A percentile compares a stretch with the other conserved stretches of the same genome.
Evolutionary conservation across 2,888 invertebrate species (phyloP).

Genomic region (Cylloceria caligata): DNA sequence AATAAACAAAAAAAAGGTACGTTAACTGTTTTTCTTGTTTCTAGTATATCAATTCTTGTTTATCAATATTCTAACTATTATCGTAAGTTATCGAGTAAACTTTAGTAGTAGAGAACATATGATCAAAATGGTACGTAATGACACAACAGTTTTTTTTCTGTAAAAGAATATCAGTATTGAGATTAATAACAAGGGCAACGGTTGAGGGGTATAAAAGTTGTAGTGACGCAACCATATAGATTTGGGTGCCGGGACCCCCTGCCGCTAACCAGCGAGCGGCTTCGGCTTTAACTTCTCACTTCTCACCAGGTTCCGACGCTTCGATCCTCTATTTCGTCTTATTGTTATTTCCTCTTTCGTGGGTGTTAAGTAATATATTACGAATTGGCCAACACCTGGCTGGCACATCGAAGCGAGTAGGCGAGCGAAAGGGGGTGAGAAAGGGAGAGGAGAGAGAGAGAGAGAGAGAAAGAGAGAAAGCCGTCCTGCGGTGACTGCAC

Average conservation of each 20-base stretch:
- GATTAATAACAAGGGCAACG: constrained; percentile 63
- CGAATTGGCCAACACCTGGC: constrained; percentile 78
- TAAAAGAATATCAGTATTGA: constrained; percentile 45
- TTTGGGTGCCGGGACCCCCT: constrained; percentile 68
- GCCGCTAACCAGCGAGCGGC: constrained; percentile 56
- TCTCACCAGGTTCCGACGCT: constrained; percentile 61
- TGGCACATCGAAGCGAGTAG: neutral
- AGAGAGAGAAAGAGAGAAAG: constrained; percentile 25
- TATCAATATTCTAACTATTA: neutral
- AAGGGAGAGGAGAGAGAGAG: constrained; percentile 27
- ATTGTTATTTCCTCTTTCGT: constrained; percentile 67
- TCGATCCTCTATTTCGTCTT: constrained; percentile 47
- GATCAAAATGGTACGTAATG: constrained; percentile 56
- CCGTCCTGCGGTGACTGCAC: constrained; percentile 46
- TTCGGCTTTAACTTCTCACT: constrained; percentile 60
- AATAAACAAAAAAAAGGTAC: too few relatives aligned
- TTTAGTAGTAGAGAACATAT: constrained; percentile 7
- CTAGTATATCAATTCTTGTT: too few relatives aligned
- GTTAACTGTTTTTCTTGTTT: too few relatives aligned
- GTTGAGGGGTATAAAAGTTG: constrained; percentile 31
- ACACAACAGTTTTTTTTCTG: constrained; percentile 49
- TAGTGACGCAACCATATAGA: constrained; percentile 68
- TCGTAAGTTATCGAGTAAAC: neutral
- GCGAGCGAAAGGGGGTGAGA: constrained; percentile 12
- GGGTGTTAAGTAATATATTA: constrained; percentile 83